Evolutionary conservation across 53 echinoderm and acorn worm genomes (phyloP).

Genomic region (Henricia sp.): DNA sequence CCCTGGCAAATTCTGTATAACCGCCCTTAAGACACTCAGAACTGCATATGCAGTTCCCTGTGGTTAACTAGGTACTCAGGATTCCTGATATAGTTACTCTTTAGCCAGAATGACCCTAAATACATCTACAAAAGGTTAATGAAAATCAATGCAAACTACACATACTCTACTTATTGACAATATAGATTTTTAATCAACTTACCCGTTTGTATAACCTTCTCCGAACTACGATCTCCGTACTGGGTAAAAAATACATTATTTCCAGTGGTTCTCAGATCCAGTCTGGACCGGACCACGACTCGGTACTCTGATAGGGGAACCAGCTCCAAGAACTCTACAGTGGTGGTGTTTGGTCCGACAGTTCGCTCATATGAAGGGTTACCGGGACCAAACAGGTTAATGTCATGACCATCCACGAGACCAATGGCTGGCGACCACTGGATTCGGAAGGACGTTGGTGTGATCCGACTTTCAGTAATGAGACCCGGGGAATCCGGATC

Average conservation of each 20-base stretch:
- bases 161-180: too few relatives aligned
- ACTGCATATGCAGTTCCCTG: too few relatives aligned
- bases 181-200: background rate
- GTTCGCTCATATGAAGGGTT: background rate
- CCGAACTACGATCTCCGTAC: conserved; percentile 40
- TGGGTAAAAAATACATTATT: background rate
- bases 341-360: conserved; percentile 19
- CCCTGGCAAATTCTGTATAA: too few relatives aligned
- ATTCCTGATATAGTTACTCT: too few relatives aligned
- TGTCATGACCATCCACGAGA: conserved; percentile 26
- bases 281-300: conserved; percentile 42
- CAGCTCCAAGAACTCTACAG: conserved; percentile 6
- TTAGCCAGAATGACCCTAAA: too few relatives aligned
- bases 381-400: conserved; percentile 36
- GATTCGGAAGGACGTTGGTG: conserved; percentile 51
- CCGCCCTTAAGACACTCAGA: too few relatives aligned
- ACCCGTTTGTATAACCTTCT: conserved; percentile 37
- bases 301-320: conserved; percentile 48
- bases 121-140: too few relatives aligned
- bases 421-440: conserved; percentile 30
- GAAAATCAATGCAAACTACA: too few relatives aligned
- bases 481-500: conserved; percentile 57
- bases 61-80: too few relatives aligned
- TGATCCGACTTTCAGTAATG: background rate
- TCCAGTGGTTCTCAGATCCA: background rate